Evolutionary conservation across 2,113 vertebrate genomes (phyloP), one percentile per base, ranked within the genome.

Genomic region (Phyllopteryx taeniolatus): DNA sequence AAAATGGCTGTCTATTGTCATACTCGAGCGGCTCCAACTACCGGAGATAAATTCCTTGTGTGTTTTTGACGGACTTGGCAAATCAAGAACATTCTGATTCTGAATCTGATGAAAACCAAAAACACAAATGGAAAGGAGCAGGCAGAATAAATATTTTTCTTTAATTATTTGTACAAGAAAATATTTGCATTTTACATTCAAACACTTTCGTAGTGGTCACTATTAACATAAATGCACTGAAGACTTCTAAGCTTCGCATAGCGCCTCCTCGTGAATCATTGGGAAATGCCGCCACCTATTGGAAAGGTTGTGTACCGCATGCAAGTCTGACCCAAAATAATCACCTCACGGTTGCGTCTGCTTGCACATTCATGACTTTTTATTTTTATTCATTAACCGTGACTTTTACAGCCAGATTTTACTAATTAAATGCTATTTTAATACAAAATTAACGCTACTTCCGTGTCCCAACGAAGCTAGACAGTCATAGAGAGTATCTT

Each of bases 251-350:
- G 44, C 11, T 5, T 75, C 56, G 9, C 12, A 44, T 10, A 27
- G 44, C 27, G 5, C 19, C 22, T 14, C 20, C 22, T 19, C 8
- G 14, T 63, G 5, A 87, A 85, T 47, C 42, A 61, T 84, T 74
- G 62, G 76, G 64, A 43, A 75, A 85, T 83, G 71, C 51, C 61
- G 11, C 89, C 87, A 79, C 27, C 88, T 89, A 70, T 60, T 89
- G 89, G 86, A 71, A 4, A 76, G 73, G 31, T 4, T 4, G 46
- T 59, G 56, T 17, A 86, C 33, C 83, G 79, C 64, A 5, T 64
- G 9, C 17, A n/a, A 14, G 17, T 56, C 2, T 43, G 43, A 8
- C n/a, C 44, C 3, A 12, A 27, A 22, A 27, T 31, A 8, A n/a
- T n/a, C 61, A 20, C 19, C 1, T 20, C 11, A 5, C 4, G 4